phyloP scores from a whole-genome alignment of 92 coral and sea anemone species.

The Galaxea fascicularis region DNA sequence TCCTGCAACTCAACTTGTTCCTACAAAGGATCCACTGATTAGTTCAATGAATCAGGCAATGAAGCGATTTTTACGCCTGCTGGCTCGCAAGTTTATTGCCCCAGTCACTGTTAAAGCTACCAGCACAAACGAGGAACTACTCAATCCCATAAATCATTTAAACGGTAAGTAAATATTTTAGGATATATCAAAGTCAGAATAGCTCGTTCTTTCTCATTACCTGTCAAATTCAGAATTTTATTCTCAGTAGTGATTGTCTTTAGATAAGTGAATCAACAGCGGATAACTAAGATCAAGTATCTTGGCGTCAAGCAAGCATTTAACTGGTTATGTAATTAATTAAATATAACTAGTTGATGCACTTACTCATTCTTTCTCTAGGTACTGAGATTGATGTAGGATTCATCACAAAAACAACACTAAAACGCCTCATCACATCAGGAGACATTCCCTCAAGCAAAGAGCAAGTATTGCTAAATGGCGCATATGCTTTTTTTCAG shows the following conservation, averaged over 20 bases:
- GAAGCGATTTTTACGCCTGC: not conserved
- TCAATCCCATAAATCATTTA: constrained; percentile 28
- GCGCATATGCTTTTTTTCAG: too few relatives aligned
- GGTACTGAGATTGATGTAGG: constrained; percentile 44
- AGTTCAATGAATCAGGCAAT: too few relatives aligned
- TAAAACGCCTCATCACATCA: constrained; percentile 1
- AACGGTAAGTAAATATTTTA: constrained; percentile 33
- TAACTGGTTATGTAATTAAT: too few relatives aligned
- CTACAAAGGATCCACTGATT: too few relatives aligned
- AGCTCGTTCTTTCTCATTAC: constrained; percentile 15
- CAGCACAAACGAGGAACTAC: constrained; percentile 29
- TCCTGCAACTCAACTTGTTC: too few relatives aligned
- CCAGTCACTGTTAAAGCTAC: constrained; percentile 51
- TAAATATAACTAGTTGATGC: not conserved
- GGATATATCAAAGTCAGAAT: constrained; percentile 20
- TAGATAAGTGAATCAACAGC: too few relatives aligned
- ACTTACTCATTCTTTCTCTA: constrained; percentile 3
- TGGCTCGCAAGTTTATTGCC: constrained; percentile 55
- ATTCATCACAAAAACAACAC: constrained; percentile 40
- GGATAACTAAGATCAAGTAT: too few relatives aligned
- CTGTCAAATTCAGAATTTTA: too few relatives aligned
- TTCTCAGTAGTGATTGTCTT: too few relatives aligned
- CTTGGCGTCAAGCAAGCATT: too few relatives aligned
- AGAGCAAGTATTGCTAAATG: constrained; percentile 26
- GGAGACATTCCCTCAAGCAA: constrained; percentile 42